These are phyloP conservation scores for Callyntrura guangdongensis DNA, from an alignment of 2,888 invertebrate species.

Conservation along the genomic window DNA sequence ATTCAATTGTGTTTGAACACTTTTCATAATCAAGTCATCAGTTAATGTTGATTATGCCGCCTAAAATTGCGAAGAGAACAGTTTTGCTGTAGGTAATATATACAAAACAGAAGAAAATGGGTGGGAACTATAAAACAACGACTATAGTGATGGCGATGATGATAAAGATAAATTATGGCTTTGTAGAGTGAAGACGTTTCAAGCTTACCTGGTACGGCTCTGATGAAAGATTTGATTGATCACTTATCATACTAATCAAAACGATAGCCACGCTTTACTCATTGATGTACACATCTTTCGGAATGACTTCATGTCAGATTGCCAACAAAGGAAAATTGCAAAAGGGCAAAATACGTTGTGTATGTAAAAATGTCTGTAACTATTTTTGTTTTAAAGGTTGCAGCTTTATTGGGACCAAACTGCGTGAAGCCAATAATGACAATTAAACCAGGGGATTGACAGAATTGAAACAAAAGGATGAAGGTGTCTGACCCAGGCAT, in stretches of 20 bases:
- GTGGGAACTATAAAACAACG: slow-evolving; percentile 45
- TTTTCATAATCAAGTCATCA: not conserved
- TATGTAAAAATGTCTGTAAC: not conserved
- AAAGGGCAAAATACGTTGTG: not conserved
- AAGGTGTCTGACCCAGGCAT: slow-evolving; percentile 57
- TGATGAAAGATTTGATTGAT: slow-evolving; percentile 59
- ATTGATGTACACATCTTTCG: not conserved
- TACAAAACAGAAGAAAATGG: slow-evolving; percentile 37
- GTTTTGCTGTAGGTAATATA: not conserved
- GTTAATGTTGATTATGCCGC: not conserved
- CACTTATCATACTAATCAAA: not conserved
- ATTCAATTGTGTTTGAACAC: slow-evolving; percentile 23
- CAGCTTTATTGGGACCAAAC: slow-evolving; percentile 1
- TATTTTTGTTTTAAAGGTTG: slow-evolving; percentile 53
- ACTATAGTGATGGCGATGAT: slow-evolving; percentile 31
- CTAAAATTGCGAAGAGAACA: not conserved
- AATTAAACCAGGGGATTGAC: slow-evolving; percentile 21
- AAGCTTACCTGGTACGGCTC: not conserved
- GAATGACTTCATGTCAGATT: slow-evolving; percentile 10
- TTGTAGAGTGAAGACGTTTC: not conserved
- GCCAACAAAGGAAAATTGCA: not conserved
- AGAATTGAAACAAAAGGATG: slow-evolving; percentile 48
- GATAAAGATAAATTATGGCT: slow-evolving; percentile 67
- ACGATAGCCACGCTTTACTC: not conserved
- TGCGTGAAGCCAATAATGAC: slow-evolving; percentile 46